These are phyloP conservation scores for Aspidiotus rigidus DNA, from an alignment of 2,888 invertebrate genomes.

Conservation along the genomic window DNA sequence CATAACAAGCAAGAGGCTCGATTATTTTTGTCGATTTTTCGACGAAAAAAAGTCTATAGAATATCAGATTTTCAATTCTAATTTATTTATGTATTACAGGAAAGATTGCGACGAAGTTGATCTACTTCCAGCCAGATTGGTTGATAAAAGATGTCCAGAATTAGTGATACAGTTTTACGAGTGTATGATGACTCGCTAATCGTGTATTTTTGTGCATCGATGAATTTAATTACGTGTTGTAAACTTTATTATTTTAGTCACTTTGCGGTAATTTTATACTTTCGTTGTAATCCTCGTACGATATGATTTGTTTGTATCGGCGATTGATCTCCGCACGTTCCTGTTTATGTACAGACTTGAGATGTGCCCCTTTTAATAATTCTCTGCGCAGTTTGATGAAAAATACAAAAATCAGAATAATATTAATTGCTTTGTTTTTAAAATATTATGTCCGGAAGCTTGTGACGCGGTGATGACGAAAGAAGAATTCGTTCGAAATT, in stretches of 20 bases:
- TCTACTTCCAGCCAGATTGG: constrained; percentile 80
- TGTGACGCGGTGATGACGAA: background rate
- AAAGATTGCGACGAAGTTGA: constrained; percentile 91
- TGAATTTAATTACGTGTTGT: background rate
- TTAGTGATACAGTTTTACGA: constrained; percentile 94
- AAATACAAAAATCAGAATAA: no score
- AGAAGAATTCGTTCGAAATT: no score
- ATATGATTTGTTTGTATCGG: constrained; percentile 14
- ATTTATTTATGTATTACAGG: constrained; percentile 6
- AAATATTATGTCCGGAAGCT: no score
- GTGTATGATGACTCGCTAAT: constrained; percentile 32
- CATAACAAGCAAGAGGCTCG: background rate
- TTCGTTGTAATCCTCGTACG: constrained; percentile 4
- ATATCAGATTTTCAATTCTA: background rate
- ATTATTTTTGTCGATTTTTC: background rate
- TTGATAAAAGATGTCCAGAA: constrained; percentile 85
- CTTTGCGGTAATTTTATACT: background rate
- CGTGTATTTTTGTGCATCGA: background rate
- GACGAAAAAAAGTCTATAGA: background rate
- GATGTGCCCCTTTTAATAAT: constrained; percentile 20
- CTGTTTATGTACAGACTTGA: constrained; percentile 4
- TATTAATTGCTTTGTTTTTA: no score
- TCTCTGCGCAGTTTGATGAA: background rate
- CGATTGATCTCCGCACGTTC: background rate
- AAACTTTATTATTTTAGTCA: background rate